Base-by-base conservation (phyloP, 2,797 vertebrate genomes). In the Cryptoblepharus egeriae region DNA sequence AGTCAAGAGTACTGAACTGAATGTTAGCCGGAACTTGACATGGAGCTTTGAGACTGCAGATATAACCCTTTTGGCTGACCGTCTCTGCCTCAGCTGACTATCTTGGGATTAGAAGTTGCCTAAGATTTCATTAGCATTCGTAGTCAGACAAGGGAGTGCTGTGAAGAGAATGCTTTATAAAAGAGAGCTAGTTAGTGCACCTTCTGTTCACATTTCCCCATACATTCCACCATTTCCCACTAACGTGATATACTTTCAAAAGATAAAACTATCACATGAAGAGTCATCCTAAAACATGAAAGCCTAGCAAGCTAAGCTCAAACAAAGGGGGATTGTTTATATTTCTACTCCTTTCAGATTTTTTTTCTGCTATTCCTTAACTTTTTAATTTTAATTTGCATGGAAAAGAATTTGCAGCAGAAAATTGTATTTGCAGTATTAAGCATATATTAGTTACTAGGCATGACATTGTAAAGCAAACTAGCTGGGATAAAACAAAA, bases 51-150 rank as follows among this genome's bases (percentile, higher is more conserved):
- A 85, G 13, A 52, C n/a, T n/a, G 49, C 60, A 80, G 72, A 1
- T 5, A 85, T 77, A 67, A 55, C 16, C 7, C 37, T 52, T 74
- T 89, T 91, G 91, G 87, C 87, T 85, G 89, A 67, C 1, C 0
- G 45, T 84, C 10, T 0, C 5, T 65, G 49, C 10, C 87, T 93
- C 92, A 93, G 90, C 88, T 93, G 92, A 92, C 88, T 3, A 1
- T 68, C 61, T 88, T 84, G 52, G 79, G 42, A 85, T 85, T 52
- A 16, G 87, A 93, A 92, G 92, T 90, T 91, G 75, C 89, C 85
- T 89, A 77, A 81, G 85, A 28, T 0, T 1, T 13, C 37, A 88
- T 60, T 81, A 75, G 37, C 84, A 67, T 87, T 92, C 83, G 74
- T 0, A 0, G 75, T 69, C 79, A 89, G 82, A 88, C 79, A 82